Conservation (phyloP, 2,888 invertebrate species). For the Scotopteryx bipunctaria region DNA sequence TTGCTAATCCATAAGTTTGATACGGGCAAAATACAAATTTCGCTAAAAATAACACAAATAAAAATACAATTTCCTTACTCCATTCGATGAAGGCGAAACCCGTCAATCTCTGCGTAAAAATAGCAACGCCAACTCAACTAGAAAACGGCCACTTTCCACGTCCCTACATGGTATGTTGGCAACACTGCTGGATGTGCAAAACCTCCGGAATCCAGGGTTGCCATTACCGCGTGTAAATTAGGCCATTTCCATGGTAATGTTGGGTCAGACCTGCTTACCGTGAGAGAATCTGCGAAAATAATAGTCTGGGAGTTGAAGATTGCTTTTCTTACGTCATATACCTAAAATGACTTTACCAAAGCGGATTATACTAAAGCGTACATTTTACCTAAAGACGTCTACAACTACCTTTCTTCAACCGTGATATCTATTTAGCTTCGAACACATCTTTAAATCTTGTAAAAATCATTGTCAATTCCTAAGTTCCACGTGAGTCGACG, state of each 20-base stretch:
- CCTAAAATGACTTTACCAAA: neutral
- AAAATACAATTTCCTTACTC: too few relatives aligned
- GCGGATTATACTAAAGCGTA: too few relatives aligned
- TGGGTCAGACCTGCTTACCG: slow-evolving; percentile 44
- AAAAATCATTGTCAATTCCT: too few relatives aligned
- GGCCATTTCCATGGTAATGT: slow-evolving; percentile 51
- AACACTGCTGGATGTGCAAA: slow-evolving; percentile 29
- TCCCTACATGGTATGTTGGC: slow-evolving; percentile 27
- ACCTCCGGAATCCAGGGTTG: slow-evolving; percentile 39
- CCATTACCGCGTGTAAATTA: slow-evolving; percentile 55
- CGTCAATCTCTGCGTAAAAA: slow-evolving; percentile 5
- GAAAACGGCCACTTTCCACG: slow-evolving; percentile 18
- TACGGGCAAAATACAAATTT: too few relatives aligned
- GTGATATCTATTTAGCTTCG: too few relatives aligned
- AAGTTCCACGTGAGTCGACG: neutral
- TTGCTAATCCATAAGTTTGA: too few relatives aligned
- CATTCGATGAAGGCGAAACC: too few relatives aligned
- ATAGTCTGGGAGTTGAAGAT: slow-evolving; percentile 4
- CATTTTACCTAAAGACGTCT: too few relatives aligned
- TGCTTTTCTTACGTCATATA: slow-evolving; percentile 4
- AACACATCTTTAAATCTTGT: too few relatives aligned
- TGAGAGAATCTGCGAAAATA: slow-evolving; percentile 41
- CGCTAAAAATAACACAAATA: too few relatives aligned
- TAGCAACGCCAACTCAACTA: slow-evolving; percentile 12
- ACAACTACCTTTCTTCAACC: too few relatives aligned